Evolutionary conservation across 2,888 invertebrate species (phyloP).

Genomic region (Minunthozetes semirufus): DNA sequence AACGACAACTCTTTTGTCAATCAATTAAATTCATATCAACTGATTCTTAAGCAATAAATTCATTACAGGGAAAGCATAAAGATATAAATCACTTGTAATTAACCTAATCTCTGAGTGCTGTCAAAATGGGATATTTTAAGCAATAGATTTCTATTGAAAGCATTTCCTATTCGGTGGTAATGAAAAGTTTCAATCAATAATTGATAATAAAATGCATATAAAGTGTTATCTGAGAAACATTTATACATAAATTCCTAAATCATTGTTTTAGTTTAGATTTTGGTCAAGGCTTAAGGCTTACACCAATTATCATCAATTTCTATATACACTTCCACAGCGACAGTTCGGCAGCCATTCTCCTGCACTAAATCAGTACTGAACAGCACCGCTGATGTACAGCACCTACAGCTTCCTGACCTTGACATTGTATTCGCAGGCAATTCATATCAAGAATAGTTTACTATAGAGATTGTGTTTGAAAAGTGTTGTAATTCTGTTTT

Average conservation of each 20-base stretch:
- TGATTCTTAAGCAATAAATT: background rate
- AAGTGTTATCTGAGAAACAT: background rate
- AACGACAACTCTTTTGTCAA: too few relatives aligned
- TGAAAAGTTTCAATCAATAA: background rate
- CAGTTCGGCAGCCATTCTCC: background rate
- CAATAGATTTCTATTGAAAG: background rate
- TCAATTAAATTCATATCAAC: background rate
- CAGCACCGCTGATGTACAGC: background rate
- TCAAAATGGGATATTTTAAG: background rate
- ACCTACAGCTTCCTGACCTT: background rate
- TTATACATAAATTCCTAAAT: conserved; percentile 20
- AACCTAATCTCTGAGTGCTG: background rate
- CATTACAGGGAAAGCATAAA: background rate
- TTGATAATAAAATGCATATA: background rate
- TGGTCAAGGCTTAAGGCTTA: background rate
- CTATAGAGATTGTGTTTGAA: too few relatives aligned
- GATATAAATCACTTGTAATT: background rate
- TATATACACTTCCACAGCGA: background rate
- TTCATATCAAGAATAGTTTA: background rate
- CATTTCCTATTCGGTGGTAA: background rate
- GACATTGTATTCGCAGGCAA: background rate
- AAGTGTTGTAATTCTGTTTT: too few relatives aligned
- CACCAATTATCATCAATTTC: background rate
- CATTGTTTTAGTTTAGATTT: conserved; percentile 1
- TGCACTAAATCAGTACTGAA: background rate